Percentiles rank a stretch among this genome's conserved stretches.
phyloP scores from a whole-genome alignment of 2,797 vertebrate species.

The Typhlichthys subterraneus region DNA sequence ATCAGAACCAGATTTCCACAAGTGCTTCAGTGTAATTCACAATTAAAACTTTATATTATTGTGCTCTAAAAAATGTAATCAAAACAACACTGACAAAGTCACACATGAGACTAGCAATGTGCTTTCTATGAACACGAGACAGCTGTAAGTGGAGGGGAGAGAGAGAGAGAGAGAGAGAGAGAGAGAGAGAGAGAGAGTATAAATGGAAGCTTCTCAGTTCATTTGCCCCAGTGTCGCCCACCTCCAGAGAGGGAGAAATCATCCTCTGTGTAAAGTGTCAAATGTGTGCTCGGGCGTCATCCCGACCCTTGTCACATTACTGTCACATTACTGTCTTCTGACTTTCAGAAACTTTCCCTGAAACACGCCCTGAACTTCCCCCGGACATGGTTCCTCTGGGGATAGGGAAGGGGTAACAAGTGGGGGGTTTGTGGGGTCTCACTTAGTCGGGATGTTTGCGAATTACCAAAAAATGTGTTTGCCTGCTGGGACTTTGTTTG shows the following conservation, averaged over 20 bases:
- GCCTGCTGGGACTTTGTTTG: too few species aligned
- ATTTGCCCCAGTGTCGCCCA: conserved; percentile 57
- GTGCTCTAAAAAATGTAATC: too few species aligned
- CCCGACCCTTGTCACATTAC: conserved; percentile 38
- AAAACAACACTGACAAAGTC: background rate
- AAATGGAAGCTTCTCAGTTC: conserved; percentile 65
- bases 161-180: conserved; percentile 14
- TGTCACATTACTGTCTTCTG: conserved; percentile 5
- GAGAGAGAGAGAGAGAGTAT: conserved; percentile 33
- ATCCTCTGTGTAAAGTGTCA: conserved; percentile 56
- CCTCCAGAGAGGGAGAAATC: conserved; percentile 50
- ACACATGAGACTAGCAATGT: conserved; percentile 7
- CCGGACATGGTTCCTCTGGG: conserved; percentile 13
- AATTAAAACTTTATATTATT: conserved; percentile 14
- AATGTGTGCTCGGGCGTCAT: conserved; percentile 50
- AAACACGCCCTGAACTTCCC: conserved; percentile 32
- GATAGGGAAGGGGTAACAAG: too few species aligned
- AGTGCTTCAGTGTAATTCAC: background rate
- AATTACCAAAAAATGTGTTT: too few species aligned
- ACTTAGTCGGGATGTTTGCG: too few species aligned
- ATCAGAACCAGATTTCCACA: conserved; percentile 20
- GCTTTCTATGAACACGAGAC: conserved; percentile 17
- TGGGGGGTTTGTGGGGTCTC: too few species aligned
- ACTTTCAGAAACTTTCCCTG: conserved; percentile 48
- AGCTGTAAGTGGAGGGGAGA: conserved; percentile 19